These are phyloP conservation scores for Sipha flava DNA, from an alignment of 1,140 invertebrate species.

Conservation along the genomic window DNA sequence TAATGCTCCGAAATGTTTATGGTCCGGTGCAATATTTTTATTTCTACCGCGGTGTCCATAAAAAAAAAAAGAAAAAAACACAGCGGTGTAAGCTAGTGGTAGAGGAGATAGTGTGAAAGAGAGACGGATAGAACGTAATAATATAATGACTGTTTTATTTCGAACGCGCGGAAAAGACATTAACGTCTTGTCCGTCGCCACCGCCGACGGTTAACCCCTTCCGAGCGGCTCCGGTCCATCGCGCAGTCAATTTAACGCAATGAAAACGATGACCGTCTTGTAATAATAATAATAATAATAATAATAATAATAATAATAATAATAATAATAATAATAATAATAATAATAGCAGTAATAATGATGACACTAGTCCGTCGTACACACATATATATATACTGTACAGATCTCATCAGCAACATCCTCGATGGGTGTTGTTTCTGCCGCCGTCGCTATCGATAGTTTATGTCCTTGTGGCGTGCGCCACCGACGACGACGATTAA, in stretches of 20 bases:
- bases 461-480: conserved; percentile 1
- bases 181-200: conserved; percentile 5
- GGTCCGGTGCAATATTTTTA: conserved; percentile 10
- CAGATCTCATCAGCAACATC: background rate
- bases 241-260: conserved; percentile 5
- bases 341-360: background rate
- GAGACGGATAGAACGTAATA: background rate
- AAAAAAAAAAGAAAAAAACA: background rate
- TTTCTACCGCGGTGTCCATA: background rate
- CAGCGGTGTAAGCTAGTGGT: background rate
- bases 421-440: background rate
- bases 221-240: background rate
- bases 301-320: background rate
- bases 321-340: background rate
- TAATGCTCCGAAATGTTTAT: conserved; percentile 24
- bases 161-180: background rate
- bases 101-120: background rate
- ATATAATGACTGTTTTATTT: conserved; percentile 29
- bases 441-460: background rate
- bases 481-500: conserved; percentile 12
- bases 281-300: background rate
- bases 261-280: conserved; percentile 9
- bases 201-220: background rate
- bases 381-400: background rate
- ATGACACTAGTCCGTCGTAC: background rate